phyloP scores from a whole-genome alignment of 2,888 invertebrate genomes.

The Schrankia costaestrigalis region DNA sequence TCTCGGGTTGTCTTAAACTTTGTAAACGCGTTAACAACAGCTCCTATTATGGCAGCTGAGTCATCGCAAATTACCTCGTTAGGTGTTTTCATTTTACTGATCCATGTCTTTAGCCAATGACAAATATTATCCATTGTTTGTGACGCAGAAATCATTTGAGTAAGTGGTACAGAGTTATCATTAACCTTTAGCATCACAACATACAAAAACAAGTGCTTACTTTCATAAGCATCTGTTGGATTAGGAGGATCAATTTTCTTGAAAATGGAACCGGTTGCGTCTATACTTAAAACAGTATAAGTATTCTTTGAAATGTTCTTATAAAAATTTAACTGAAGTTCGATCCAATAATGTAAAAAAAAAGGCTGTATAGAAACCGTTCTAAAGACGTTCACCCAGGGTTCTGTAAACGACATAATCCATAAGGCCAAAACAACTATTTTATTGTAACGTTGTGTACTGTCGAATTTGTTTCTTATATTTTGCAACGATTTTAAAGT shows the following conservation, averaged over 20 bases:
- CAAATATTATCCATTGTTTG: not conserved
- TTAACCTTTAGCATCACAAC: not conserved
- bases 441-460: constrained; percentile 8
- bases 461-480: constrained; percentile 2
- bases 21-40: constrained; percentile 6
- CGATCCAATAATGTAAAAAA: constrained; percentile 10
- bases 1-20: constrained; percentile 2
- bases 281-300: constrained; percentile 7
- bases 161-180: not conserved
- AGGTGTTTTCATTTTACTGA: not conserved
- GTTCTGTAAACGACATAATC: constrained; percentile 5
- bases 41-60: constrained; percentile 3
- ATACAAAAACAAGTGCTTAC: constrained; percentile 1
- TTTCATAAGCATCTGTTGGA: not conserved
- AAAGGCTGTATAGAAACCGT: constrained; percentile 8
- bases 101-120: not conserved
- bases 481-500: constrained; percentile 11
- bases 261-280: constrained; percentile 9
- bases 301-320: constrained; percentile 5
- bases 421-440: constrained; percentile 12
- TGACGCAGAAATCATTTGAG: not conserved
- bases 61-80: constrained; percentile 3
- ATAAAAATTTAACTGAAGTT: constrained; percentile 7
- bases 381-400: constrained; percentile 3
- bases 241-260: constrained; percentile 5